Evolutionary conservation across 2,113 vertebrate genomes (phyloP).

Genomic region (Rhinopomastus cyanomelas): DNA sequence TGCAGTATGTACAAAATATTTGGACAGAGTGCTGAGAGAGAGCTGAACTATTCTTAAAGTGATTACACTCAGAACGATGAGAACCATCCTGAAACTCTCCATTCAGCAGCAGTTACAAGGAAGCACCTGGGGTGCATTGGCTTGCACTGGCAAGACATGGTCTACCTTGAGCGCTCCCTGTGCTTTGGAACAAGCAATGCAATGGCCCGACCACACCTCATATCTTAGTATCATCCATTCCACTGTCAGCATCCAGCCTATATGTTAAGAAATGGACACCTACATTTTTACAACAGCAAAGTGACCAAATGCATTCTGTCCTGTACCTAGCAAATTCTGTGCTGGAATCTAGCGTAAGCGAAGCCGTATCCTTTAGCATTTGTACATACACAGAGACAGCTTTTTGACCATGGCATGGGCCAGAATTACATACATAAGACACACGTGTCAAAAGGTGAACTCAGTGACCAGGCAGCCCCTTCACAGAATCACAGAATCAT

Average conservation of each 20-base stretch:
- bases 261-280: accelerated
- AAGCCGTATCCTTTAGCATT: background rate
- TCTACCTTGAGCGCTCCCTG: background rate
- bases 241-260: background rate
- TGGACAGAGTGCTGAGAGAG: conserved; percentile 25
- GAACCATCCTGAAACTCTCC: conserved; percentile 10
- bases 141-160: background rate
- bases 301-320: background rate
- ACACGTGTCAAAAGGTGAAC: accelerated
- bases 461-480: background rate
- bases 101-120: background rate
- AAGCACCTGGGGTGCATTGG: background rate
- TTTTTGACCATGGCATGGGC: background rate
- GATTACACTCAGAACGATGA: conserved; percentile 16
- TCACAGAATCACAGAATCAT: too few species aligned
- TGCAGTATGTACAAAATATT: conserved; percentile 12
- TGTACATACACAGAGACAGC: accelerated
- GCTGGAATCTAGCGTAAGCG: background rate
- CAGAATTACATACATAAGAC: background rate
- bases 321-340: background rate
- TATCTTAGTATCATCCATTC: background rate
- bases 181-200: background rate
- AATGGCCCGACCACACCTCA: accelerated
- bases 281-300: too few species aligned
- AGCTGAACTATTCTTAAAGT: conserved; percentile 10